Evolutionary conservation across 2,888 invertebrate genomes (phyloP).

Genomic region (Electrophaes corylata): DNA sequence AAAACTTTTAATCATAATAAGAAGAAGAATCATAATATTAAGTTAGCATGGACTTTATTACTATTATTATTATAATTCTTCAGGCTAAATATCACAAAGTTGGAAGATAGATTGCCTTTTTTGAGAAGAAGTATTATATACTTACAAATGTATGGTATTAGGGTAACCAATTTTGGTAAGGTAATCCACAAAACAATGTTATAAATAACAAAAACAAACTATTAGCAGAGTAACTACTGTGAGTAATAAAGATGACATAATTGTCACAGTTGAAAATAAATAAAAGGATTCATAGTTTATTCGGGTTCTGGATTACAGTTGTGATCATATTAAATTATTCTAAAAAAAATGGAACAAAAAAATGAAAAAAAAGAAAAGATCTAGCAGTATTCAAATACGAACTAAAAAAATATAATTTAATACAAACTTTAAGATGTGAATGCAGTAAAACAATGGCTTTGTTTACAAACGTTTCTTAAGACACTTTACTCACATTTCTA

Average conservation of each 20-base stretch:
- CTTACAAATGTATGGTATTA: neutral
- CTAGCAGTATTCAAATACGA: neutral
- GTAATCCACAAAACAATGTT: neutral
- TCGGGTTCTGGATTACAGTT: too few relatives aligned
- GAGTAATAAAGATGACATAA: too few relatives aligned
- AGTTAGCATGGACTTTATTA: slow-evolving; percentile 18
- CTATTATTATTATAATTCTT: slow-evolving; percentile 21
- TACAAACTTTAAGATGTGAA: neutral
- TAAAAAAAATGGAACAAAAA: too few relatives aligned
- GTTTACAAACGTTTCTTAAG: neutral
- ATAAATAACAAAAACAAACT: neutral
- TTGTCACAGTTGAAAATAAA: too few relatives aligned
- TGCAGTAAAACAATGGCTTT: slow-evolving; percentile 14
- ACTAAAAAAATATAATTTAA: neutral
- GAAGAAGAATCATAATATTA: too few relatives aligned
- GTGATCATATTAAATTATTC: too few relatives aligned
- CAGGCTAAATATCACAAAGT: neutral
- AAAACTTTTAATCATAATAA: slow-evolving; percentile 40
- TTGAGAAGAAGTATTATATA: neutral
- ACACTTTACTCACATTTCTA: slow-evolving; percentile 1
- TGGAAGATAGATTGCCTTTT: neutral
- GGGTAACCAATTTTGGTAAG: neutral
- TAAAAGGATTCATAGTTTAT: too few relatives aligned
- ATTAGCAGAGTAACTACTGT: too few relatives aligned
- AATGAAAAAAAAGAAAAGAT: neutral